These are phyloP conservation scores for Setipinna tenuifilis DNA, from an alignment of 2,797 vertebrate species.

Conservation along the genomic window DNA sequence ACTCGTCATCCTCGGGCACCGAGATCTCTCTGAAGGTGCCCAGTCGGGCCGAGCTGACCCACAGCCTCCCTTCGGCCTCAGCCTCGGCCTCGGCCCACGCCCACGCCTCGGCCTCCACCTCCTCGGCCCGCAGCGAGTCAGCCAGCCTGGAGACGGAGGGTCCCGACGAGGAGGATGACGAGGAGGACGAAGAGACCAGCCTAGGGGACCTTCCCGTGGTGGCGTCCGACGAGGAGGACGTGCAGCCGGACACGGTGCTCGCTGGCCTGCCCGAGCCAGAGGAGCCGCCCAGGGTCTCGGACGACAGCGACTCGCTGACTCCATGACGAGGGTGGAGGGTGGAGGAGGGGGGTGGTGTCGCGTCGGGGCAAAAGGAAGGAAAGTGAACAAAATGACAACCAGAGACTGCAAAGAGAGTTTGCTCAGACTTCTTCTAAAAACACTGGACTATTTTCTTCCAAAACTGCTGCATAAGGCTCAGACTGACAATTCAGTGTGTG, in stretches of 20 bases:
- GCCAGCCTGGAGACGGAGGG: constrained; percentile 56
- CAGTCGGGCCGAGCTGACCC: constrained; percentile 58
- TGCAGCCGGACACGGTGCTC: constrained; percentile 84
- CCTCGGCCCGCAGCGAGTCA: constrained; percentile 65
- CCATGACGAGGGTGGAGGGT: constrained; percentile 28
- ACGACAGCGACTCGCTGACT: constrained; percentile 84
- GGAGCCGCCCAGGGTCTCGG: constrained; percentile 67
- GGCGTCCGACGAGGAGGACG: constrained; percentile 91
- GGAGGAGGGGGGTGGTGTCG: background rate
- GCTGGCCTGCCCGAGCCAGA: constrained; percentile 67
- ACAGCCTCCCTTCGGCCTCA: constrained; percentile 61
- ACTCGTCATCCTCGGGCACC: background rate
- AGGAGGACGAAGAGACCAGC: constrained; percentile 64
- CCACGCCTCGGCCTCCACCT: constrained; percentile 55
- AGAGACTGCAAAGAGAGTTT: background rate
- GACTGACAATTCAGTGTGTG: constrained; percentile 7
- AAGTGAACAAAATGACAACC: background rate
- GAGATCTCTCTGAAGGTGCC: constrained; percentile 78
- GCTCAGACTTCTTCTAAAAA: constrained; percentile 1
- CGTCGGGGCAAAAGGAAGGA: too few relatives aligned
- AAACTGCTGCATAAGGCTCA: background rate
- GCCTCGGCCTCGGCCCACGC: too few relatives aligned
- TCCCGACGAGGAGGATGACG: constrained; percentile 57
- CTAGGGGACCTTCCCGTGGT: constrained; percentile 73
- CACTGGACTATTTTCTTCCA: constrained; percentile 18